These are phyloP conservation scores for Prochilodus magdalenae DNA, from an alignment of 2,113 vertebrate genomes.

Conservation along the genomic window DNA sequence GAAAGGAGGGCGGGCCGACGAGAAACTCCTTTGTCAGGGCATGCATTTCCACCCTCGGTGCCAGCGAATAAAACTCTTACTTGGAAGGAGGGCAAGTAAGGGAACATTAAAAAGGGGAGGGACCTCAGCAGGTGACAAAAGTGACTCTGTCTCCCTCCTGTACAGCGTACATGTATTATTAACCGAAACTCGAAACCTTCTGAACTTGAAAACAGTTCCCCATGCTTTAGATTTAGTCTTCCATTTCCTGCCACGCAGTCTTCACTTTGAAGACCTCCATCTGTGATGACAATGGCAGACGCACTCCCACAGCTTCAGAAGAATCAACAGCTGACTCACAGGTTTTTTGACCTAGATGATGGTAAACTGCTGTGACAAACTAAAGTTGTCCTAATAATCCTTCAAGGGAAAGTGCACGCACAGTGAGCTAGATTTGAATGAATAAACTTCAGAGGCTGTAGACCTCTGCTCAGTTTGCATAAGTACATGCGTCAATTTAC, in stretches of 20 bases:
- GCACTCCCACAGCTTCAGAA: not conserved
- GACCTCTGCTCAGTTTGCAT: not conserved
- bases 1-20: not conserved
- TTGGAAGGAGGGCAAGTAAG: not conserved
- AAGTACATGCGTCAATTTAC: not conserved
- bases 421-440: slow-evolving; percentile 1
- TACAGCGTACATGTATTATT: not conserved
- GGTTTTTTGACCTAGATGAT: not conserved
- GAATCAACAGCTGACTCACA: not conserved
- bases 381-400: not conserved
- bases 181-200: not conserved
- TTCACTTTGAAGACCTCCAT: not conserved
- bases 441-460: not conserved
- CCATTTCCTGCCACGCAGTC: not conserved
- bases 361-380: not conserved
- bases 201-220: not conserved
- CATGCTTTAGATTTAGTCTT: not conserved
- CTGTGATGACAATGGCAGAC: not conserved
- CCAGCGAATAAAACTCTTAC: not conserved
- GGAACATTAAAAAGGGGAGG: not conserved
- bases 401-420: not conserved
- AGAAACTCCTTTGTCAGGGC: not conserved
- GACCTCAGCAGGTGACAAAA: not conserved
- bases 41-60: not conserved
- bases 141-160: not conserved